Conservation (phyloP, 1,140 invertebrate species). For the Brachionus paranguensis region DNA sequence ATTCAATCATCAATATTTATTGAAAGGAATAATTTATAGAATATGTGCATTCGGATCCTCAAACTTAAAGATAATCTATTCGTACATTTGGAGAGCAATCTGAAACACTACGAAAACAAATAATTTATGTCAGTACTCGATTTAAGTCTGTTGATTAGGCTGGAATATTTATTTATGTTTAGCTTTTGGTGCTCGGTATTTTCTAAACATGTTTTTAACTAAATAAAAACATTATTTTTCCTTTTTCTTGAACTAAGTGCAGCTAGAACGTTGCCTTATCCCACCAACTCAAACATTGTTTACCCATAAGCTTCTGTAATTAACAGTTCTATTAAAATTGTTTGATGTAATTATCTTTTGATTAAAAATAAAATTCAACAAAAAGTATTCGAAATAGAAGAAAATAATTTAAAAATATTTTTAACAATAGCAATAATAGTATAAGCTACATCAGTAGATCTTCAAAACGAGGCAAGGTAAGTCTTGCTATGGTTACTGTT, state of each 20-base stretch:
- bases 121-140: constrained; percentile 1
- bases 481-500: too few species aligned
- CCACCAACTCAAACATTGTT: neutral
- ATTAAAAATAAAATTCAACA: neutral
- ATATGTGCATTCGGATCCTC: neutral
- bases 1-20: constrained; percentile 8
- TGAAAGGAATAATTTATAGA: neutral
- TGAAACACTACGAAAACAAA: neutral
- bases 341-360: neutral
- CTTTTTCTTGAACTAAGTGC: neutral
- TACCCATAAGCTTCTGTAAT: neutral
- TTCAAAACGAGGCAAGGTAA: too few species aligned
- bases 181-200: neutral
- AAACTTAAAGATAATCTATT: neutral
- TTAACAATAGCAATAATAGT: too few species aligned
- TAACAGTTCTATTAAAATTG: neutral
- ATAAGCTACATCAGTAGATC: too few species aligned
- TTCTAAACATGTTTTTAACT: neutral
- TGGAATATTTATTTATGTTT: neutral
- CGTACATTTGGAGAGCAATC: neutral
- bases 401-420: too few species aligned
- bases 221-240: neutral
- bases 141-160: neutral
- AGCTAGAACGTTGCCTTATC: neutral
- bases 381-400: too few species aligned